Evolutionary conservation across 2,797 vertebrate species (phyloP), one percentile per base, ranked within the genome.

Genomic region (Ispidina lecontei): DNA sequence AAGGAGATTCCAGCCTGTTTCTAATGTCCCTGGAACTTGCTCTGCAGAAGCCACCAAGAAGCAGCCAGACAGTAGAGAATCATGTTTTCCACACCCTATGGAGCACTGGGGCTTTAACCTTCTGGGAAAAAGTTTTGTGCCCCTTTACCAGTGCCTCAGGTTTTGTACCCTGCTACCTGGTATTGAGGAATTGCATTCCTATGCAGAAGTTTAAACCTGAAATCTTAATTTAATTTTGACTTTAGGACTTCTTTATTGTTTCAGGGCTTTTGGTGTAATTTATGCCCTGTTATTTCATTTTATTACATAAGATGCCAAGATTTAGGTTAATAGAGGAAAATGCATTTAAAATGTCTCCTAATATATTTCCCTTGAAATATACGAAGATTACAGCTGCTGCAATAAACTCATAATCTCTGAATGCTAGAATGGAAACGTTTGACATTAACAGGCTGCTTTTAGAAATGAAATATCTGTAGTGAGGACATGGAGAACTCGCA

Each of bases 361-460:
- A 82, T 95, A 76, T 76, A 94, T 96, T 92, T 95, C 72, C 44
- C 72, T 64, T 92, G 84, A 93, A 95, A 93, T 74, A 64, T 43
- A 58, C 1, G 64, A 90, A 84, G 91, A 92, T 93, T 93, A 90
- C 82, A 93, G 89, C 90, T 84, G 89, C 72, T 88, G 86, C 90
- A 94, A 73, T 95, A 94, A 95, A 95, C 72, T 88, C 49, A 79
- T 90, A 93, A 93, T 96, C 92, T 93, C 84, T 51, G 77, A 91
- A 94, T 59, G 83, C 56, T 72, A 55, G 84, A 89, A 85, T 95
- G 83, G 93, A 96, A 95, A 94, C 76, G 83, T 94, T 95, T 97
- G 94, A 94, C 95, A 77, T 93, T 88, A 91, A 92, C 87, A 85
- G 87, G 75, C 94, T 96, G 91, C 89, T 96, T 94, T 94, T 93